Evolutionary conservation across 2,888 invertebrate genomes (phyloP), one percentile per base, ranked within the genome.

Genomic region (Lasioglossum calceatum): DNA sequence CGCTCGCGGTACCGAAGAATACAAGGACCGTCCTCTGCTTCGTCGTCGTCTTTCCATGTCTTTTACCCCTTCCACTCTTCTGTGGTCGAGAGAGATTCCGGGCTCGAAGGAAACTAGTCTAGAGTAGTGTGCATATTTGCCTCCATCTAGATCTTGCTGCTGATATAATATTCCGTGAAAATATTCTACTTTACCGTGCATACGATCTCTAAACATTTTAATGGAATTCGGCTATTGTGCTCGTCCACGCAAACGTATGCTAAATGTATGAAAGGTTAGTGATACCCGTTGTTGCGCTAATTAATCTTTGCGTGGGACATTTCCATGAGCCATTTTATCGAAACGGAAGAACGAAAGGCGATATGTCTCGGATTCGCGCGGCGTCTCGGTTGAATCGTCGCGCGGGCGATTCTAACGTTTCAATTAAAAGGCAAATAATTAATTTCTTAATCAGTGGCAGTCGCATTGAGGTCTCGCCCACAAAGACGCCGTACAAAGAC

Each of bases 381-480:
- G 19, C 44, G n/a, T 54, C 71, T 58, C 70, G 23, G 14, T 19
- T 42, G 67, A 75, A 74, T 27, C 82, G 32, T 61, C n/a, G 72
- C 23, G 70, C 23, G 36, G 10, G 8, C 23, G 23, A 71, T 42
- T n/a, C 23, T 39, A 42, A 32, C 27, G 70, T 67, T 79, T 79
- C 76, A 76, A 54, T 72, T 73, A 75, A 80, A 85, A 77, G 67
- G 81, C 78, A 71, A 85, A 86, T 78, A 86, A 86, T 85, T 85
- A 85, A 85, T 85, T 85, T 85, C 85, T 85, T 85, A 85, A 85
- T 85, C 85, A 85, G 72, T 58, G 85, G 85, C 54, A 50, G 80
- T 47, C 58, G 76, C 76, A 85, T 85, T 85, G 85, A 85, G 54
- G 76, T 36, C 44, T n/a, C 32, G 44, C 23, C 19, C 50, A 47